Evolutionary conservation across 2,113 vertebrate species (phyloP).

Genomic region (Labeo catla): DNA sequence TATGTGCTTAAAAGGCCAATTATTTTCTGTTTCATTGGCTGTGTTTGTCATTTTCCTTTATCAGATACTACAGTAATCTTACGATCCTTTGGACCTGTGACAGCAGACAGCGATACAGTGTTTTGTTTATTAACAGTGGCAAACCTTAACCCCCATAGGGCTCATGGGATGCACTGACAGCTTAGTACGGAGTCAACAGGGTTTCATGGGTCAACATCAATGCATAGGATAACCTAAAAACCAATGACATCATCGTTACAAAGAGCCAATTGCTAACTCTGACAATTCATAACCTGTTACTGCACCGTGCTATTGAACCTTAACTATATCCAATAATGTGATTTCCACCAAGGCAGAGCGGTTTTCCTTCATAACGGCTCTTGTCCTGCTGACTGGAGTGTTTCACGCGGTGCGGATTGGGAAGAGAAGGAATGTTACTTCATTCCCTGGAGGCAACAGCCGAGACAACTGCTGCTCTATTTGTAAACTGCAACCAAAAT

Average conservation of each 20-base stretch:
- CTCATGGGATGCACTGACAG: conserved; percentile 66
- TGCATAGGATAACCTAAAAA: not conserved
- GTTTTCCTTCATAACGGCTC: conserved; percentile 7
- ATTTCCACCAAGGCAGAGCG: not conserved
- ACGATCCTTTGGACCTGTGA: conserved; percentile 14
- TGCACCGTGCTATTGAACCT: not conserved
- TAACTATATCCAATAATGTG: not conserved
- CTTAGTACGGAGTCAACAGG: conserved; percentile 44
- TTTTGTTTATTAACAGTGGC: conserved; percentile 72
- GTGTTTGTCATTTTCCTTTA: not conserved
- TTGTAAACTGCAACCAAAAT: conserved; percentile 70
- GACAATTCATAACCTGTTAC: not conserved
- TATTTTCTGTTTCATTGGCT: not conserved
- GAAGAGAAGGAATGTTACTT: conserved; percentile 49
- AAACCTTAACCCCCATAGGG: conserved; percentile 61
- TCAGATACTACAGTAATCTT: not conserved
- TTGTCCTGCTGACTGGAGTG: not conserved
- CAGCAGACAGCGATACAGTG: conserved; percentile 63
- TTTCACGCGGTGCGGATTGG: conserved; percentile 1
- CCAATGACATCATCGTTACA: not conserved
- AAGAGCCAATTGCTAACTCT: not conserved
- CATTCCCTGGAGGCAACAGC: conserved; percentile 50
- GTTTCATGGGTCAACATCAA: conserved; percentile 26
- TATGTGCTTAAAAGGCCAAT: not conserved
- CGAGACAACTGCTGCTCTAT: conserved; percentile 70